These are phyloP conservation scores for Cylloceria caligata DNA, from an alignment of 2,888 invertebrate species.

Conservation along the genomic window DNA sequence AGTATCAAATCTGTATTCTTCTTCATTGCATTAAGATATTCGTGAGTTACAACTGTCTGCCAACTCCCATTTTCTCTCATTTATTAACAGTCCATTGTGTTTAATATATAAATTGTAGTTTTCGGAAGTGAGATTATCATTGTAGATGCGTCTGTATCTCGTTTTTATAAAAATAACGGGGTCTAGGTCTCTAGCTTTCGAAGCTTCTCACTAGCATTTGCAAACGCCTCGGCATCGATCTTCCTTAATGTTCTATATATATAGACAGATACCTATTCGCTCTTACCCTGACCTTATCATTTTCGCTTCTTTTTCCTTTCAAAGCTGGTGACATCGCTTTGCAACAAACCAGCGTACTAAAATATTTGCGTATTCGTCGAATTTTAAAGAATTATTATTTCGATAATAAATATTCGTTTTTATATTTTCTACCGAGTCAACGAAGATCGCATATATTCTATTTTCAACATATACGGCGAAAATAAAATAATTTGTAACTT, in stretches of 20 bases:
- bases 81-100: not conserved
- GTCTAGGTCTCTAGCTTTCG: not conserved
- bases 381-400: too few relatives aligned
- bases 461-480: not conserved
- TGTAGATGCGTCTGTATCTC: not conserved
- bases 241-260: not conserved
- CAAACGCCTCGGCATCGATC: conserved; percentile 7
- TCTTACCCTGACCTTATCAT: conserved; percentile 6
- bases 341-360: not conserved
- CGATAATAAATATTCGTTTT: too few relatives aligned
- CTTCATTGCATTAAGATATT: too few relatives aligned
- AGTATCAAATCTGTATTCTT: too few relatives aligned
- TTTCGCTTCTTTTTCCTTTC: not conserved
- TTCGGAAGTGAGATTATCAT: not conserved
- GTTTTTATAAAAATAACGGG: not conserved
- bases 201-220: not conserved
- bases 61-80: not conserved
- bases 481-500: conserved; percentile 6
- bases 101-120: not conserved
- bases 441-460: not conserved
- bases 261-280: not conserved
- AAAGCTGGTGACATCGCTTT: not conserved
- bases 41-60: not conserved
- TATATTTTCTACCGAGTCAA: too few relatives aligned
- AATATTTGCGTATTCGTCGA: too few relatives aligned